Evolutionary conservation across 2,113 vertebrate species (phyloP).

Genomic region (Ariopsis seemanni): DNA sequence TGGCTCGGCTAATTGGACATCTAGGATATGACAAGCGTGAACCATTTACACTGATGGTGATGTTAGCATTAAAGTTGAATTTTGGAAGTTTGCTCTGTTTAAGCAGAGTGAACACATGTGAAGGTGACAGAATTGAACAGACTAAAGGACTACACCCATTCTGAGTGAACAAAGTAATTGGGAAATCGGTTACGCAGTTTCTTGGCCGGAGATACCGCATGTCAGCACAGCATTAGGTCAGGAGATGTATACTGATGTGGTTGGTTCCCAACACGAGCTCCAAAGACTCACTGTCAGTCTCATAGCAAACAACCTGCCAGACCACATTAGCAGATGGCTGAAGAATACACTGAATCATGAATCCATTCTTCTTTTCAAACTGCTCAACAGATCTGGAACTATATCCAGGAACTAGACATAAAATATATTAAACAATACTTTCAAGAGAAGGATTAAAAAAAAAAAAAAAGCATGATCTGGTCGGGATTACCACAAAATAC

Average conservation of each 20-base stretch:
- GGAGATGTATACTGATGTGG: neutral
- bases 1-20: neutral
- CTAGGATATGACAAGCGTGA: neutral
- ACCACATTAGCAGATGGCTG: slow-evolving; percentile 5
- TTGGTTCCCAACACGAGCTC: neutral
- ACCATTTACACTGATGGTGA: neutral
- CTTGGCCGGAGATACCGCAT: neutral
- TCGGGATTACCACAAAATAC: neutral
- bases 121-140: neutral
- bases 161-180: neutral
- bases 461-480: too few relatives aligned
- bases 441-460: neutral
- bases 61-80: neutral
- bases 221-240: neutral
- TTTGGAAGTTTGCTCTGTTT: neutral
- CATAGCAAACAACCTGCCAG: neutral
- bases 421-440: neutral
- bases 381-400: neutral
- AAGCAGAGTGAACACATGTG: neutral
- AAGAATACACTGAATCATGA: neutral
- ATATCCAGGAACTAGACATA: neutral
- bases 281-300: neutral
- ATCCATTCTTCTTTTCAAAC: neutral
- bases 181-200: neutral
- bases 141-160: slow-evolving; percentile 7